Percentiles rank a stretch among this genome's conserved stretches.
Conservation (phyloP, 2,888 invertebrate species). For the Gortyna flavago region DNA sequence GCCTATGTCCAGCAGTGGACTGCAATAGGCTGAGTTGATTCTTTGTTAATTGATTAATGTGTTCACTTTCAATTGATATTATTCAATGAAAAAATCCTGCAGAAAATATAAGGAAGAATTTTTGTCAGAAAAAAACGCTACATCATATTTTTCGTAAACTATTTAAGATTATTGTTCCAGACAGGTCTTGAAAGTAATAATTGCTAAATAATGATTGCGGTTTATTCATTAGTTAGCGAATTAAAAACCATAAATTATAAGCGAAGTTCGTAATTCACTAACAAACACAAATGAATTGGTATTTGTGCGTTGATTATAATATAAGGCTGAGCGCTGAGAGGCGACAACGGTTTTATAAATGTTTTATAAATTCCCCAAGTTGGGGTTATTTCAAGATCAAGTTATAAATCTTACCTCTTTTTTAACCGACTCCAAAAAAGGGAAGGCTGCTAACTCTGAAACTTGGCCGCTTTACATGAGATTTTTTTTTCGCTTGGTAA, state of each 20-base stretch:
- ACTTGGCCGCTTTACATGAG: neutral
- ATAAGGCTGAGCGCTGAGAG: neutral
- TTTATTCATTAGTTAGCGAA: conserved; percentile 16
- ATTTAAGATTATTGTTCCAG: neutral
- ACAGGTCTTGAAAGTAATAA: neutral
- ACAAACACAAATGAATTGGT: conserved; percentile 44
- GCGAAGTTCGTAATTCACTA: conserved; percentile 10
- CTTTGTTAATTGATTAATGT: too few species aligned
- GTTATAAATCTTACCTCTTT: too few species aligned
- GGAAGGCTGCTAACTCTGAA: neutral
- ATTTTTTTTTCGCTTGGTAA: neutral
- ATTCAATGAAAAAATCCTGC: too few species aligned
- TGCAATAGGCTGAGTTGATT: too few species aligned
- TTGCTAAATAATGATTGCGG: neutral
- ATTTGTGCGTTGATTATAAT: conserved; percentile 38
- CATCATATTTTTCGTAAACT: neutral
- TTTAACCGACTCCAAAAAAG: neutral
- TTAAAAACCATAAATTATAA: conserved; percentile 18
- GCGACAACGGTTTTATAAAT: neutral
- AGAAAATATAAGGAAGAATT: too few species aligned
- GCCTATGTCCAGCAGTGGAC: too few species aligned
- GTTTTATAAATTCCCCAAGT: too few species aligned
- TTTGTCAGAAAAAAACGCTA: neutral
- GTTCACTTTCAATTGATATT: too few species aligned
- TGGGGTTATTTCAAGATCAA: too few species aligned